phyloP scores from a whole-genome alignment of 2,888 invertebrate genomes.

The Drosophila anomalata region DNA sequence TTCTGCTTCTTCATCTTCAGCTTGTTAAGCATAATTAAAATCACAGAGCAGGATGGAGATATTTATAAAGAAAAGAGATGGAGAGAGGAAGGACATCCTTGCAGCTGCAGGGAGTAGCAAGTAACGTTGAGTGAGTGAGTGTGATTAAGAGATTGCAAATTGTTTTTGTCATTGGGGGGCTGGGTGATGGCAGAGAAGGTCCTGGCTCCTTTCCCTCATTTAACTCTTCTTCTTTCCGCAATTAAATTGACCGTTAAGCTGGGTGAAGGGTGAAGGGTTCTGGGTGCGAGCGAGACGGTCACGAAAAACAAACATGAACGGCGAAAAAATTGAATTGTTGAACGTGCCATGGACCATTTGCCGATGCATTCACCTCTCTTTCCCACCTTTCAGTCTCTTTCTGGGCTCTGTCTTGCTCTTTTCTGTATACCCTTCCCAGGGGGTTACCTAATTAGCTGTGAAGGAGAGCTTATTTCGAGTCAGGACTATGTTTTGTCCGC shows the following conservation, averaged over 20 bases:
- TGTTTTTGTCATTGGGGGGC: slow-evolving; percentile 21
- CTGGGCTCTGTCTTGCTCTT: background rate
- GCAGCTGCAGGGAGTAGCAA: background rate
- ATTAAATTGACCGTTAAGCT: slow-evolving; percentile 34
- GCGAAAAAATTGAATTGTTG: slow-evolving; percentile 8
- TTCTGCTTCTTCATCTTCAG: slow-evolving; percentile 15
- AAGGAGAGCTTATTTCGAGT: background rate
- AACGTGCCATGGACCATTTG: slow-evolving; percentile 36
- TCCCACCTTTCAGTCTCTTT: background rate
- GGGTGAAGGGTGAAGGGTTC: background rate
- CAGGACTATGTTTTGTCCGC: no score
- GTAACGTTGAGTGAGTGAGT: slow-evolving; percentile 15
- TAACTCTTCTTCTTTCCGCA: slow-evolving; percentile 21
- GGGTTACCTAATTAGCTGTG: no score
- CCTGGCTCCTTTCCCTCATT: background rate
- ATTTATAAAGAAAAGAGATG: background rate
- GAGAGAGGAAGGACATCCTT: background rate
- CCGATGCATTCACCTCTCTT: slow-evolving; percentile 32
- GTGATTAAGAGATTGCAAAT: slow-evolving; percentile 39
- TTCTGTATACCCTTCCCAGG: background rate
- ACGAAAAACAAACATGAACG: slow-evolving; percentile 12
- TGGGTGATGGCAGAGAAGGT: background rate
- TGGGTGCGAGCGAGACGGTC: slow-evolving; percentile 4
- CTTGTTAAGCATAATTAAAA: slow-evolving; percentile 50
- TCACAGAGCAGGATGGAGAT: slow-evolving; percentile 16